Base-by-base conservation (phyloP, 2,113 vertebrate genomes). In the Hymenochirus boettgeri region DNA sequence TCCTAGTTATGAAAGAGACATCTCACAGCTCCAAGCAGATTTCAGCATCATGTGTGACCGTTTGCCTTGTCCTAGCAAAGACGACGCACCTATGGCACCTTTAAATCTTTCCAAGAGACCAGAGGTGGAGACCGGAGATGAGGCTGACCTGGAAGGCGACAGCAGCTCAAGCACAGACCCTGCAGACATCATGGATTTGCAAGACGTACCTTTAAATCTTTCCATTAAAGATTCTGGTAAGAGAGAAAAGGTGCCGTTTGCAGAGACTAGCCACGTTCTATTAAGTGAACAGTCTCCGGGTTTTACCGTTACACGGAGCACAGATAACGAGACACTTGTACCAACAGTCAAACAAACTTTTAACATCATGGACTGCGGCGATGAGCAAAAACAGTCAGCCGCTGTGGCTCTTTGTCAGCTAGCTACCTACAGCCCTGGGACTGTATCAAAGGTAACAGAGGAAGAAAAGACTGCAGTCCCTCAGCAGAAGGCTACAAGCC, bases 351-450 rank as follows among this genome's bases (percentile, higher is more conserved):
- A 57, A 1, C 70, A 72, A 2, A 61, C 72, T 1, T 11, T 76
- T 15, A 72, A 62, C 7, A 78, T 80, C 0, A 83, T 85, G 21
- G 93, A 95, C 60, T 79, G 80, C 21, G 84, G 85, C 4, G 94
- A 96, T 0, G 92, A 91, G 58, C 91, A 94, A 79, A 93, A 96
- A 74, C 93, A 94, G 77, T 93, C 88, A 0, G 96, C 95, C 0
- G 96, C 95, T 0, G 89, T 99, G 31, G 94, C 96, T 0, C 92
- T 99, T 59, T 98, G 95, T 73, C 95, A 97, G 71, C 82, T 99
- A 18, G 92, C 95, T 1, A 82, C 76, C 0, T 92, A 89, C 57
- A 91, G 88, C 70, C 88, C 90, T 0, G 46, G 70, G 29, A 62
- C 76, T 0, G 56, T 33, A 0, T 70, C 70, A 29, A 48, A 19